Conservation (phyloP, 2,797 vertebrate species). For the Oreortyx pictus region DNA sequence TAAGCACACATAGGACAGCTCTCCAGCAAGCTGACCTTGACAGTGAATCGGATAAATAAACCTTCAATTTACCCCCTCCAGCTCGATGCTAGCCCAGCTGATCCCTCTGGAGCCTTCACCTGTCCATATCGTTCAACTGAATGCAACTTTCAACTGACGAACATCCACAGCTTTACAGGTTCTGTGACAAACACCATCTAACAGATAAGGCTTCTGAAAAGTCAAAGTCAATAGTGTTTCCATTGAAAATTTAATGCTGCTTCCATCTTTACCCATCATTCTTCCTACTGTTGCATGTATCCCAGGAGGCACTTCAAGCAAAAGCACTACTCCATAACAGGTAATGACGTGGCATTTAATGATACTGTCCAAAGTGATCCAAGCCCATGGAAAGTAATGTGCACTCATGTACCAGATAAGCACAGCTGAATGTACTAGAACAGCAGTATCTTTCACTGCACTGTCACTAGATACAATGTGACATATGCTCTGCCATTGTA, state of each 20-base stretch:
- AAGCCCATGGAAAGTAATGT: slow-evolving; percentile 90
- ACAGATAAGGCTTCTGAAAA: slow-evolving; percentile 90
- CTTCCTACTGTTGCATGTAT: slow-evolving; percentile 79
- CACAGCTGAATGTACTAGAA: slow-evolving; percentile 85
- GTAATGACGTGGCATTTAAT: slow-evolving; percentile 98
- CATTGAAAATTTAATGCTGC: slow-evolving; percentile 97
- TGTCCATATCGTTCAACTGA: slow-evolving; percentile 96
- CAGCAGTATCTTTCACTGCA: slow-evolving; percentile 87
- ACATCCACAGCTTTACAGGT: slow-evolving; percentile 88
- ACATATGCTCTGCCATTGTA: slow-evolving; percentile 86
- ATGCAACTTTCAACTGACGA: slow-evolving; percentile 85
- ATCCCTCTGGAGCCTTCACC: slow-evolving; percentile 98
- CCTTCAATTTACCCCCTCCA: slow-evolving; percentile 98
- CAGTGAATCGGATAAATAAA: slow-evolving; percentile 99
- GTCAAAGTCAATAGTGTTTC: slow-evolving; percentile 96
- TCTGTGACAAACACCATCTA: slow-evolving; percentile 98
- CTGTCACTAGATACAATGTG: slow-evolving; percentile 94
- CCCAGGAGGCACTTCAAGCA: slow-evolving; percentile 85
- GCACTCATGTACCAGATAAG: slow-evolving; percentile 93
- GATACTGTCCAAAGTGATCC: slow-evolving; percentile 99
- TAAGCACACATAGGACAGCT: slow-evolving; percentile 97
- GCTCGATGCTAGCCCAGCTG: slow-evolving; percentile 81
- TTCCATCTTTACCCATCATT: slow-evolving; percentile 88
- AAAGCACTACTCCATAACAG: slow-evolving; percentile 95
- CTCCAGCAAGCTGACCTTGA: slow-evolving; percentile 98